Evolutionary conservation across 2,888 invertebrate species (phyloP), one percentile per base, ranked within the genome.

Genomic region (Habroteleia sp.): DNA sequence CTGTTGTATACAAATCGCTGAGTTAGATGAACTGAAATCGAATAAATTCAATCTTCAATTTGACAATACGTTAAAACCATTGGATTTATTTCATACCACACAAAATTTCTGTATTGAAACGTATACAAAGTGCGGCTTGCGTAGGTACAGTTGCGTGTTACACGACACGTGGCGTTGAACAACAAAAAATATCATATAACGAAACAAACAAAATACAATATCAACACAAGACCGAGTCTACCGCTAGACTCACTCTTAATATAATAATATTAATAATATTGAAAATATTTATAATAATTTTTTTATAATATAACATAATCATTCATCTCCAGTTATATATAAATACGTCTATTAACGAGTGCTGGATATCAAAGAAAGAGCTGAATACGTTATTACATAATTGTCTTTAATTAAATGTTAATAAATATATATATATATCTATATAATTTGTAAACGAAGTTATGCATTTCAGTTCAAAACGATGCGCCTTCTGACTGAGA

Each of bases 131-230:
- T 71, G 71, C 71, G 42, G 39, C 44, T 68, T 77, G 80, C 82
- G 81, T 86, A 85, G 86, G 85, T 86, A 87, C 86, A 83, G 78
- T 80, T 80, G 83, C 86, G 87, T 86, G 86, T 87, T 82, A 74
- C 76, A 84, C 84, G 85, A 87, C 87, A 87, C 87, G 87, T 78
- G 85, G 85, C 87, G 85, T 66, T 84, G 81, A 85, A 84, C 83
- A 87, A 87, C 84, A 86, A 87, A 83, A 81, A 83, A 77, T 79
- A 79, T 76, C 60, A 75, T 80, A 86, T 86, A 88, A 88, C 88
- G 87, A 87, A 88, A 88, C 88, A 88, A 88, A 88, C 86, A 88
- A 88, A 88, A 87, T 88, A 87, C 87, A 88, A 85, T 87, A 87
- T 88, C 85, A 88, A 88, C 88, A 88, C 87, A 86, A 86, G 86